Conservation (phyloP, 2,888 invertebrate species). For the Strigamia transsilvanica region DNA sequence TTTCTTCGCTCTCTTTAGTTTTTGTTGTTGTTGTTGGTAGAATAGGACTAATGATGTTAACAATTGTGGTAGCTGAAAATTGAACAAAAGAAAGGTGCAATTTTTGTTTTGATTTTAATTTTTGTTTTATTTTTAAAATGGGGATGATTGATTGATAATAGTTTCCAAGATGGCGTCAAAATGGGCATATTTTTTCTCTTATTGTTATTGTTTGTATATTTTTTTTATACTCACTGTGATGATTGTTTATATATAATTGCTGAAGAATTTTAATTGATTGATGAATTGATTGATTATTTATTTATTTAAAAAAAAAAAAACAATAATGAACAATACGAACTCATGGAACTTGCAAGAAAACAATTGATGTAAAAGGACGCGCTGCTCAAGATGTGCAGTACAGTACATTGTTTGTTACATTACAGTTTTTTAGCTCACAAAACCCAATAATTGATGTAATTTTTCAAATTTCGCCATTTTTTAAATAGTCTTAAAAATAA, state of each 20-base stretch:
- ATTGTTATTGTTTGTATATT: slow-evolving; percentile 8
- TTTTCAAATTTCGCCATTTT: slow-evolving; percentile 27
- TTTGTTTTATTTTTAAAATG: too few species aligned
- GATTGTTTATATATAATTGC: neutral
- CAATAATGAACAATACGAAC: slow-evolving; percentile 1
- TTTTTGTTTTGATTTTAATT: too few species aligned
- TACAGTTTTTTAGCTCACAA: slow-evolving; percentile 25
- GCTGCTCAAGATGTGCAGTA: neutral
- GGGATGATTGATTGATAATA: too few species aligned
- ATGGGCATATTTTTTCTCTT: neutral
- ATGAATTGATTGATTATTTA: neutral
- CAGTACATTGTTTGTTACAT: slow-evolving; percentile 27
- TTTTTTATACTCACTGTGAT: slow-evolving; percentile 20
- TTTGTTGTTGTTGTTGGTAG: neutral
- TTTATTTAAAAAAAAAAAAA: too few species aligned
- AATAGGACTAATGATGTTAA: neutral
- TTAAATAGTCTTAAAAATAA: slow-evolving; percentile 33
- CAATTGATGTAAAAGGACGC: slow-evolving; percentile 9
- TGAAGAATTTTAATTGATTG: slow-evolving; percentile 11
- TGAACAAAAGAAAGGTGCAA: neutral
- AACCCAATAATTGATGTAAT: slow-evolving; percentile 40
- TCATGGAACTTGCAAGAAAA: slow-evolving; percentile 37
- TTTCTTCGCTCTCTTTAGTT: too few species aligned
- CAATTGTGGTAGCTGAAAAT: slow-evolving; percentile 1
- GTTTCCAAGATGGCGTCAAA: neutral